These are phyloP conservation scores for Erebia ligea DNA, from an alignment of 2,888 invertebrate genomes.

Conservation along the genomic window DNA sequence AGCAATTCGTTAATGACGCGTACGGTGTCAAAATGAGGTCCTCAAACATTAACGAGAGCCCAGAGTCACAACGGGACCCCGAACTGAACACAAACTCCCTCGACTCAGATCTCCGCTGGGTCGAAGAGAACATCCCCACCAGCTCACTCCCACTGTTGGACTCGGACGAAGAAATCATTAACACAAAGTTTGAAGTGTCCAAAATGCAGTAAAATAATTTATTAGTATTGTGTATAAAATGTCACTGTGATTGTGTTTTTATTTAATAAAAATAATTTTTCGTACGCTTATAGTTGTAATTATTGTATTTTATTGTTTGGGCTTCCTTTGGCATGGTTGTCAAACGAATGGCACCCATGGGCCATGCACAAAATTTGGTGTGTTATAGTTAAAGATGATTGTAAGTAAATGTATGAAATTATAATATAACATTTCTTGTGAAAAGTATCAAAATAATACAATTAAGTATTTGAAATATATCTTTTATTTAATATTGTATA, in stretches of 20 bases:
- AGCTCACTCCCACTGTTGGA: conserved; percentile 87
- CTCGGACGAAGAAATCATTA: conserved; percentile 92
- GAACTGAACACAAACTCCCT: conserved; percentile 59
- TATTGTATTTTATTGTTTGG: background rate
- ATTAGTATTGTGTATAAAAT: conserved; percentile 47
- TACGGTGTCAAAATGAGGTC: conserved; percentile 92
- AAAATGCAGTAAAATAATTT: conserved; percentile 90
- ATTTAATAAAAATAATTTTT: conserved; percentile 31
- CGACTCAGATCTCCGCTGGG: conserved; percentile 87
- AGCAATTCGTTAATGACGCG: conserved; percentile 93
- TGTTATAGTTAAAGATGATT: too few relatives aligned
- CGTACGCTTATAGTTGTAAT: conserved; percentile 26
- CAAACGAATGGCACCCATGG: background rate
- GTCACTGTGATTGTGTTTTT: conserved; percentile 47
- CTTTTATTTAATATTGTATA: conserved; percentile 16
- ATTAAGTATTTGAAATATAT: conserved; percentile 13
- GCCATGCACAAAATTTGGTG: too few relatives aligned
- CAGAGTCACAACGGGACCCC: conserved; percentile 41
- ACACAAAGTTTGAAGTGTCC: conserved; percentile 93
- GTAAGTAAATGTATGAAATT: too few relatives aligned
- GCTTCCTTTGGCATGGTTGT: background rate
- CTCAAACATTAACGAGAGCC: conserved; percentile 58
- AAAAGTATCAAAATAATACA: background rate
- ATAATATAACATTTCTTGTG: too few relatives aligned
- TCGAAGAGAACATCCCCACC: conserved; percentile 96